These are phyloP conservation scores for Cossypha niveicapilla DNA, from an alignment of 2,797 vertebrate genomes.

Conservation along the genomic window DNA sequence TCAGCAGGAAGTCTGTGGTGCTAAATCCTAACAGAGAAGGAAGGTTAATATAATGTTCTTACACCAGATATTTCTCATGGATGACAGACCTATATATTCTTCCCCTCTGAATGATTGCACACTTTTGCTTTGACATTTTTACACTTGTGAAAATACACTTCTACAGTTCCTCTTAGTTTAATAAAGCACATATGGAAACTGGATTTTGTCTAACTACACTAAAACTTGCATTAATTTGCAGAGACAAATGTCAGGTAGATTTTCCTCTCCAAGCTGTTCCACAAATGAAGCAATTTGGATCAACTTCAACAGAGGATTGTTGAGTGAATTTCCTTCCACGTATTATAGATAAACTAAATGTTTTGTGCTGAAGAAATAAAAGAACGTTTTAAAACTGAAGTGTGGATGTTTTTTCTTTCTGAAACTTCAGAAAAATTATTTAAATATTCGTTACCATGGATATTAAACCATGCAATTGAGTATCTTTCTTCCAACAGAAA, in stretches of 20 bases:
- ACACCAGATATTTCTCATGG: not conserved
- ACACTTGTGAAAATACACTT: not conserved
- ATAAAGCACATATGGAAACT: not conserved
- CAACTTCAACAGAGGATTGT: not conserved
- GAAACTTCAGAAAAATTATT: not conserved
- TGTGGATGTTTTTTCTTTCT: not conserved
- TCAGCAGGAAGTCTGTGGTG: not conserved
- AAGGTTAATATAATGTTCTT: not conserved
- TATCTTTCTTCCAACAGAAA: not conserved
- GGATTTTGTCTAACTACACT: not conserved
- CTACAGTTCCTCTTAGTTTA: not conserved
- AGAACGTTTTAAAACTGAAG: not conserved
- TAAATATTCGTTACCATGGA: not conserved
- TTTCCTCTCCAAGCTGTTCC: not conserved
- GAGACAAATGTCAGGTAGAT: constrained; percentile 1
- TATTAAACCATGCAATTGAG: not conserved
- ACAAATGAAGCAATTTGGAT: not conserved
- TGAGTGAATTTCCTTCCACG: not conserved
- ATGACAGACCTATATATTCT: not conserved
- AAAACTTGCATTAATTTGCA: constrained; percentile 8
- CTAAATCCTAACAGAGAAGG: not conserved
- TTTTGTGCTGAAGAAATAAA: constrained; percentile 3
- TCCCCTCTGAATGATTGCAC: not conserved
- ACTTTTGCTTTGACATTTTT: not conserved
- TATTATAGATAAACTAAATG: not conserved